These are phyloP conservation scores for Tachina grossa DNA, from an alignment of 2,888 invertebrate genomes.

Conservation along the genomic window DNA sequence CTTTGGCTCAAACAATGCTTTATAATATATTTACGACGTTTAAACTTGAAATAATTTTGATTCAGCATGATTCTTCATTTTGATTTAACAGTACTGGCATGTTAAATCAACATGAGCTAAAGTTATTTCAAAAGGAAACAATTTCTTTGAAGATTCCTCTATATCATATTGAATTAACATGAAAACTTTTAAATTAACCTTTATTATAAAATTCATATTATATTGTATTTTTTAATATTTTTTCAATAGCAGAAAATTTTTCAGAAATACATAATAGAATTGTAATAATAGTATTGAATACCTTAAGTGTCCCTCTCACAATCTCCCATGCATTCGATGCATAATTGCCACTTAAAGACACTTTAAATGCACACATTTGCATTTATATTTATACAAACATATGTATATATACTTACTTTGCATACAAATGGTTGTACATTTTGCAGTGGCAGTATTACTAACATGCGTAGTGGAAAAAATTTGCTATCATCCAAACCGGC, in stretches of 20 bases:
- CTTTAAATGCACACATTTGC: conserved; percentile 62
- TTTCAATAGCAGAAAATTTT: background rate
- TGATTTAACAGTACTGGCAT: too few species aligned
- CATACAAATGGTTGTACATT: background rate
- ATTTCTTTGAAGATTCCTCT: too few species aligned
- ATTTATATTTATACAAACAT: conserved; percentile 20
- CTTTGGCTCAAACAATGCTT: too few species aligned
- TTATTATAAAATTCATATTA: too few species aligned
- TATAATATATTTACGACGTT: too few species aligned
- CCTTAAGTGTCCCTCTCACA: conserved; percentile 62
- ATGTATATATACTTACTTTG: conserved; percentile 6
- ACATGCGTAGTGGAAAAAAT: background rate
- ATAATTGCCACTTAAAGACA: conserved; percentile 69
- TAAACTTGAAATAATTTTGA: too few species aligned
- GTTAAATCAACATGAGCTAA: too few species aligned
- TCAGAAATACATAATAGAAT: conserved; percentile 8
- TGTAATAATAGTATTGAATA: conserved; percentile 52
- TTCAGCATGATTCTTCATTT: too few species aligned
- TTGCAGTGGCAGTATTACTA: conserved; percentile 1
- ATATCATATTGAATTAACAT: too few species aligned
- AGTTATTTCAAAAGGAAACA: too few species aligned
- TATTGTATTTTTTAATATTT: background rate
- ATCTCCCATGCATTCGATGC: conserved; percentile 58
- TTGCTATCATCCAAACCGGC: background rate
- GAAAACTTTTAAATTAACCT: too few species aligned